A percentile compares a stretch with the other conserved stretches of the same genome.
Evolutionary conservation across 2,113 vertebrate species (phyloP).

Genomic region (Alexandromys fortis): DNA sequence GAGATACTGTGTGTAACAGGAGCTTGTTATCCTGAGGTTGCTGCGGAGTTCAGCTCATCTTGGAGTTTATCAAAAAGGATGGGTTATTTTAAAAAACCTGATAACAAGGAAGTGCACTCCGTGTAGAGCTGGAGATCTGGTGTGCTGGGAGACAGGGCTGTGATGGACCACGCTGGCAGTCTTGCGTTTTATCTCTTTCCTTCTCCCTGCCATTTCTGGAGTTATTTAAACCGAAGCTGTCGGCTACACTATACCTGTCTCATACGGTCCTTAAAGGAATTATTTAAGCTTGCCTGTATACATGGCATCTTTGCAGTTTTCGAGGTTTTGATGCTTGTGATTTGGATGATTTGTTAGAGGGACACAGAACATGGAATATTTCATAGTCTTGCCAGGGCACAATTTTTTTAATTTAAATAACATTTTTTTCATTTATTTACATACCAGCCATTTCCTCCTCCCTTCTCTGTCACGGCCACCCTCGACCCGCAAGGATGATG

Average conservation of each 20-base stretch:
- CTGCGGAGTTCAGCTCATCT: neutral
- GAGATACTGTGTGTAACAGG: conserved; percentile 26
- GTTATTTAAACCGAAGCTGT: conserved; percentile 1
- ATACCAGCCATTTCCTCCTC: too few relatives aligned
- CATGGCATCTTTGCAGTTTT: conserved; percentile 3
- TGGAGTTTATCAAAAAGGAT: conserved; percentile 40
- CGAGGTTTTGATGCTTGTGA: conserved; percentile 30
- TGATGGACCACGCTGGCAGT: neutral
- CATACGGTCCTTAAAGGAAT: neutral
- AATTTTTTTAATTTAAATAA: neutral
- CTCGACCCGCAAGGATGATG: too few relatives aligned
- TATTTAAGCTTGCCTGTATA: neutral
- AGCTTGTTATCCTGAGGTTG: conserved; percentile 41
- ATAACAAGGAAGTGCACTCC: neutral
- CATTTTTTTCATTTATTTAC: too few relatives aligned
- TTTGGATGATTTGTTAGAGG: neutral
- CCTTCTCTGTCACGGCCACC: too few relatives aligned
- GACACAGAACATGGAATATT: neutral
- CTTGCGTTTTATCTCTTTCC: neutral
- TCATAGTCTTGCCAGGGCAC: conserved; percentile 3
- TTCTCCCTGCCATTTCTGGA: neutral
- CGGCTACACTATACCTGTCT: neutral
- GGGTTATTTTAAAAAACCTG: conserved; percentile 60
- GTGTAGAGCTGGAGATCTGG: neutral
- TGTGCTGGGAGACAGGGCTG: neutral